Conservation (phyloP, 2,797 vertebrate species). For the Labroides dimidiatus region DNA sequence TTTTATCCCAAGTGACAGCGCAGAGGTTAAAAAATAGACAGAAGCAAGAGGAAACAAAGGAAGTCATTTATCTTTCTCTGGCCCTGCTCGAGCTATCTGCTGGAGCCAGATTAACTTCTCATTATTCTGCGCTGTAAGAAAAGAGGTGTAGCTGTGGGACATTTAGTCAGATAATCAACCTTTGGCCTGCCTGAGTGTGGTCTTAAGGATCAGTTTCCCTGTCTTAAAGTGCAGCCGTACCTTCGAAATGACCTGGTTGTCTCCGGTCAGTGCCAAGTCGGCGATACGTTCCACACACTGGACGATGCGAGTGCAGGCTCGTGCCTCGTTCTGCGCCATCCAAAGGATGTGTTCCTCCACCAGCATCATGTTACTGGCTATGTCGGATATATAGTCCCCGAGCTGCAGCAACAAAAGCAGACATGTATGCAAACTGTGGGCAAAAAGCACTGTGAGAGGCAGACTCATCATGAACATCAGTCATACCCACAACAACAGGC, state of each 20-base stretch:
- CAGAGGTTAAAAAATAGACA: constrained; percentile 26
- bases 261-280: constrained; percentile 81
- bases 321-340: constrained; percentile 92
- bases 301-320: constrained; percentile 91
- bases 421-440: neutral
- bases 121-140: constrained; percentile 49
- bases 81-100: constrained; percentile 50
- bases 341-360: constrained; percentile 92
- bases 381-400: constrained; percentile 87
- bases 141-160: constrained; percentile 35
- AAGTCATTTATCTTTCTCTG: constrained; percentile 59
- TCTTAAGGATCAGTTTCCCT: neutral
- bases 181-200: constrained; percentile 24
- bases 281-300: constrained; percentile 90
- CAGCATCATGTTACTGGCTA: constrained; percentile 93
- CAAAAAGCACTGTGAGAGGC: constrained; percentile 3
- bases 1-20: constrained; percentile 51
- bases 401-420: constrained; percentile 74
- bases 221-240: constrained; percentile 58
- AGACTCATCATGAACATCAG: constrained; percentile 61
- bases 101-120: constrained; percentile 59
- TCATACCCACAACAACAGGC: constrained; percentile 66
- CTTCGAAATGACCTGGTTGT: constrained; percentile 87
- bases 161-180: constrained; percentile 54
- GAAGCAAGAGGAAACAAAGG: constrained; percentile 54